Percentiles rank a stretch among this genome's conserved stretches.
These are phyloP conservation scores for Neoscelio sp. DNA, from an alignment of 2,888 invertebrate species.

Conservation along the genomic window DNA sequence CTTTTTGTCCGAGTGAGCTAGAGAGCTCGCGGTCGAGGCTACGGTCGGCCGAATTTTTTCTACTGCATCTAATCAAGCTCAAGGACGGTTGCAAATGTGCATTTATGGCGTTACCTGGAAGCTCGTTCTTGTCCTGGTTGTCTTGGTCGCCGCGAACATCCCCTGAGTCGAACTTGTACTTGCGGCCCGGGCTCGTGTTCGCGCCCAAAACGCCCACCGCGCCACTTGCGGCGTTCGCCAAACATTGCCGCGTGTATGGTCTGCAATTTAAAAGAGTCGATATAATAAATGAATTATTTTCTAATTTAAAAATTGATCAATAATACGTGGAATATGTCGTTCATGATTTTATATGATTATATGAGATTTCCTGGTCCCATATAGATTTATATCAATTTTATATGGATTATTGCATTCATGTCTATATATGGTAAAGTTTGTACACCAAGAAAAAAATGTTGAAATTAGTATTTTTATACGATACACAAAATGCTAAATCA, in stretches of 20 bases:
- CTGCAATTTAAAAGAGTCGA: conserved; percentile 74
- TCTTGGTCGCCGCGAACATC: conserved; percentile 79
- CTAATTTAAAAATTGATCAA: no score
- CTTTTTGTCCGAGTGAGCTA: conserved; percentile 20
- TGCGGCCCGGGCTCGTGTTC: conserved; percentile 71
- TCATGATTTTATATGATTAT: no score
- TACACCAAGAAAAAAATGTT: no score
- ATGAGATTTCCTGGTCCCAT: no score
- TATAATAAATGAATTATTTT: no score
- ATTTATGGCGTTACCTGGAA: conserved; percentile 78
- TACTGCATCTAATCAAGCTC: conserved; percentile 5
- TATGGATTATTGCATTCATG: no score
- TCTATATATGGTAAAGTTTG: no score
- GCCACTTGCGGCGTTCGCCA: conserved; percentile 79
- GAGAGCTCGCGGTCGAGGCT: conserved; percentile 22
- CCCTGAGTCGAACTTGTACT: conserved; percentile 74
- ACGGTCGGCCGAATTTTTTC: no score
- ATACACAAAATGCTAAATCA: no score
- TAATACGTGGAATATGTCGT: no score
- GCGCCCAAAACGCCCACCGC: conserved; percentile 74
- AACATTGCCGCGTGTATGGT: conserved; percentile 80
- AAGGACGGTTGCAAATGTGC: conserved; percentile 42
- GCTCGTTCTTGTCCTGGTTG: conserved; percentile 80
- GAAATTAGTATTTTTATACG: no score
- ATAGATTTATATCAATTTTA: no score